These are phyloP conservation scores for Acromyrmex heyeri DNA, from an alignment of 1,140 invertebrate species.

Conservation along the genomic window DNA sequence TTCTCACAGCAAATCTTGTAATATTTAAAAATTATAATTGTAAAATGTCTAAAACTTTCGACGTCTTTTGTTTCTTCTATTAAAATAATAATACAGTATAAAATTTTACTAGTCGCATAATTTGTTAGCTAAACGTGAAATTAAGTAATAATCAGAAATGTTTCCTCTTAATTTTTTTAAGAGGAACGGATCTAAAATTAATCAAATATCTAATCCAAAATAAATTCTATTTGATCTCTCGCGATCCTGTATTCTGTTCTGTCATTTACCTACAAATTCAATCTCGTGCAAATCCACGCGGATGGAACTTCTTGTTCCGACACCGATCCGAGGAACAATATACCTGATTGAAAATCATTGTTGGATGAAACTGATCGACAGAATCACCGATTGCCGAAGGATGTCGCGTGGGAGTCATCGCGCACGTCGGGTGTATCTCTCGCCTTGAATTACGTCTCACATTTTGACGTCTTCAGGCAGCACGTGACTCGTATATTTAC, in stretches of 20 bases:
- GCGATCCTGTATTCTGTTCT: not conserved
- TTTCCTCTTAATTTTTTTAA: no score
- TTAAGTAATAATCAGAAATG: not conserved
- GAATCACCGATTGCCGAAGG: conserved; percentile 27
- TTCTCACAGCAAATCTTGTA: not conserved
- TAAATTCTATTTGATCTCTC: not conserved
- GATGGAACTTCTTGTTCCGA: not conserved
- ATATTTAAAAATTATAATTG: not conserved
- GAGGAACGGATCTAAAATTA: not conserved
- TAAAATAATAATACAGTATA: not conserved
- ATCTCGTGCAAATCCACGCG: conserved; percentile 16
- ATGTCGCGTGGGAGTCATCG: conserved; percentile 67
- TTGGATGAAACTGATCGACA: conserved; percentile 9
- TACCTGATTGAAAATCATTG: conserved; percentile 47
- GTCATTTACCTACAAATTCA: not conserved
- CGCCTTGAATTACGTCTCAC: conserved; percentile 75
- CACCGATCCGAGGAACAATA: conserved; percentile 49
- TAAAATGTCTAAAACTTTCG: not conserved
- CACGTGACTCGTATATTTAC: conserved; percentile 86
- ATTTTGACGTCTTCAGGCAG: conserved; percentile 81
- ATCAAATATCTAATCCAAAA: not conserved
- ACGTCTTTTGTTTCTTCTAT: not conserved
- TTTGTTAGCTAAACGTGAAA: not conserved
- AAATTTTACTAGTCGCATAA: not conserved
- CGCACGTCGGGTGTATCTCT: conserved; percentile 57